Conservation (phyloP, 2,113 vertebrate species). For the Mustela lutreola region DNA sequence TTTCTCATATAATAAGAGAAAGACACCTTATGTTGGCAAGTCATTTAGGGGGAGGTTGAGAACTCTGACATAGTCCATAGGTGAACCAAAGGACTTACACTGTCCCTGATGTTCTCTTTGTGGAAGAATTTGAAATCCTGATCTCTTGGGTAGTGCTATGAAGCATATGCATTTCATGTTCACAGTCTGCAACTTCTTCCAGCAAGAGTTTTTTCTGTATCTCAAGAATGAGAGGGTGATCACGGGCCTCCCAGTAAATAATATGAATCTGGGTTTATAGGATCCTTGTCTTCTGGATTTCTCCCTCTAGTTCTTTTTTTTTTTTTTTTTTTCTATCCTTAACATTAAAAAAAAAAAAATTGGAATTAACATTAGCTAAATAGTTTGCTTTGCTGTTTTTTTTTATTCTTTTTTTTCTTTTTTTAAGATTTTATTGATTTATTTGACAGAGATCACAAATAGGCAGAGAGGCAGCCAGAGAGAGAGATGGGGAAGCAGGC, state of each 20-base stretch:
- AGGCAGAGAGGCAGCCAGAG: too few species aligned
- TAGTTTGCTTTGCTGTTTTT: not conserved
- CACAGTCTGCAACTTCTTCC: not conserved
- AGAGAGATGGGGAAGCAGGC: too few species aligned
- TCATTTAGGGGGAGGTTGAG: not conserved
- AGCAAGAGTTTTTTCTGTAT: not conserved
- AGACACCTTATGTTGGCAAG: fast-evolving
- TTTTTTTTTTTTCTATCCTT: too few species aligned
- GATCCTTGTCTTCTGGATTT: not conserved
- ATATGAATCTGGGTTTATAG: not conserved
- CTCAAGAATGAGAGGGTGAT: not conserved
- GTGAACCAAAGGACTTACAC: not conserved
- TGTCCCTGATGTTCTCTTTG: not conserved
- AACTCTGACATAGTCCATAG: not conserved
- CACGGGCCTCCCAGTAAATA: not conserved
- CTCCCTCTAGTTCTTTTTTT: not conserved
- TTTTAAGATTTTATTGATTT: too few species aligned
- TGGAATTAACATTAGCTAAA: too few species aligned
- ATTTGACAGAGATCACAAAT: too few species aligned
- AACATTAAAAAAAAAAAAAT: too few species aligned
- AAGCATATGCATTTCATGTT: not conserved
- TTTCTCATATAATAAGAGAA: not conserved
- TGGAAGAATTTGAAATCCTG: not conserved
- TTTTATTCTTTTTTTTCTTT: too few species aligned
- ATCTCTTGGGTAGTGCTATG: fast-evolving